Percentiles rank a stretch among this genome's conserved stretches.
Conservation (phyloP, 1,140 invertebrate genomes). For the Zaprionus lachaisei region DNA sequence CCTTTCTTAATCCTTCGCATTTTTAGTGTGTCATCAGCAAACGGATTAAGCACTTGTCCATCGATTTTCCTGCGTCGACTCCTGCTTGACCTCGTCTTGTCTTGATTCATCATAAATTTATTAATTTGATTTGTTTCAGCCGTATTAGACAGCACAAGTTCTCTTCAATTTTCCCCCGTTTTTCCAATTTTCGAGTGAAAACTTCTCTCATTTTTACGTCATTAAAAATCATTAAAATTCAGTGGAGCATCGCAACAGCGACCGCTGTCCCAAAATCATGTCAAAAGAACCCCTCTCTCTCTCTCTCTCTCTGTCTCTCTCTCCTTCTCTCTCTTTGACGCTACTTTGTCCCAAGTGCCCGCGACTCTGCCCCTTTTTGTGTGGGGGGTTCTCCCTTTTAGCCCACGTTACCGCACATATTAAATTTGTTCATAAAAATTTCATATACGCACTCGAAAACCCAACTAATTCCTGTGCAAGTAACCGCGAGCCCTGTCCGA, state of each 20-base stretch:
- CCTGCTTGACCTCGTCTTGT: neutral
- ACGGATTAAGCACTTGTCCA: conserved; percentile 63
- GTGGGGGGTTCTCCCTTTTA: no score
- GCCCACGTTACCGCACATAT: conserved; percentile 31
- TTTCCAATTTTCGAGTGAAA: conserved; percentile 9
- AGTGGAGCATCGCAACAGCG: conserved; percentile 65
- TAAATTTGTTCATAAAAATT: conserved; percentile 50
- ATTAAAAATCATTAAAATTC: conserved; percentile 77
- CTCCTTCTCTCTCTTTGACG: conserved; percentile 29
- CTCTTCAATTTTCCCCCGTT: neutral
- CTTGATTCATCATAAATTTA: conserved; percentile 49
- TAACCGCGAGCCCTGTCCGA: conserved; percentile 22
- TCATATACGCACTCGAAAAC: conserved; percentile 50
- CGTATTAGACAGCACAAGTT: neutral
- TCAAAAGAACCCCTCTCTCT: conserved; percentile 33
- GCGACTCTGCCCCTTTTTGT: neutral
- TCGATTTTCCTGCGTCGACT: conserved; percentile 48
- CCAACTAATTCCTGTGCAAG: conserved; percentile 48
- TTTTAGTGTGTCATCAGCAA: conserved; percentile 41
- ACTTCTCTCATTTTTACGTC: conserved; percentile 23
- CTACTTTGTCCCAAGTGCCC: conserved; percentile 12
- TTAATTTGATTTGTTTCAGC: conserved; percentile 57
- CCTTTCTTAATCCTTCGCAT: neutral
- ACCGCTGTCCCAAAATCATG: conserved; percentile 57
- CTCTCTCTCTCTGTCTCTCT: neutral